These are phyloP conservation scores for Lacerta agilis DNA, from an alignment of 2,797 vertebrate species.

Conservation along the genomic window DNA sequence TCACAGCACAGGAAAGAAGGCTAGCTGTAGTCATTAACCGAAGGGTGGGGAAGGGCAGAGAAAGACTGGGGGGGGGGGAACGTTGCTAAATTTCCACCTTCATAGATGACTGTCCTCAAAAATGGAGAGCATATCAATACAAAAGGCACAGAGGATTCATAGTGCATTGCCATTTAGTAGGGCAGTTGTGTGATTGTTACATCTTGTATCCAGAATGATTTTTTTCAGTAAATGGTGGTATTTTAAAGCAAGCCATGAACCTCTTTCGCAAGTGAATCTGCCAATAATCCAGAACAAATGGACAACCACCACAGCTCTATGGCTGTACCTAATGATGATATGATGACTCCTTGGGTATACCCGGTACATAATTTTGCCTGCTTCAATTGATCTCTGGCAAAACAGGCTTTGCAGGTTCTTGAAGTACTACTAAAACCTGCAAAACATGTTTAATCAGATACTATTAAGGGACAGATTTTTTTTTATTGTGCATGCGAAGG, in stretches of 20 bases:
- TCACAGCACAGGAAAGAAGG: conserved; percentile 33
- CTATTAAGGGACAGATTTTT: background rate
- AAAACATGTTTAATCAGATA: background rate
- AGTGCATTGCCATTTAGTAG: background rate
- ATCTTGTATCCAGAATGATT: background rate
- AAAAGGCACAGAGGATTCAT: background rate
- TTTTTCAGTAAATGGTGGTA: background rate
- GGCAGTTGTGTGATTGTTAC: background rate
- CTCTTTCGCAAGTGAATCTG: background rate
- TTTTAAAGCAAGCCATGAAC: background rate
- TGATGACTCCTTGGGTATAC: background rate
- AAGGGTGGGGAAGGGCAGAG: conserved; percentile 11
- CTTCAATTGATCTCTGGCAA: background rate
- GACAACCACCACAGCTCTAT: background rate
- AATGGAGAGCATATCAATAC: background rate
- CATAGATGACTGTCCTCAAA: background rate
- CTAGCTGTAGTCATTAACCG: conserved; percentile 10
- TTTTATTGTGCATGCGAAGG: no score
- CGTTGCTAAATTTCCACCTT: background rate
- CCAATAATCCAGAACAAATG: background rate
- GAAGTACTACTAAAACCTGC: background rate
- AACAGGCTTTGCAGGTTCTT: background rate
- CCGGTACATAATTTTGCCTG: background rate
- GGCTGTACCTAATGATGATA: background rate
- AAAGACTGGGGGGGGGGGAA: background rate